phyloP scores from a whole-genome alignment of 2,888 invertebrate genomes.

The Empis livida region DNA sequence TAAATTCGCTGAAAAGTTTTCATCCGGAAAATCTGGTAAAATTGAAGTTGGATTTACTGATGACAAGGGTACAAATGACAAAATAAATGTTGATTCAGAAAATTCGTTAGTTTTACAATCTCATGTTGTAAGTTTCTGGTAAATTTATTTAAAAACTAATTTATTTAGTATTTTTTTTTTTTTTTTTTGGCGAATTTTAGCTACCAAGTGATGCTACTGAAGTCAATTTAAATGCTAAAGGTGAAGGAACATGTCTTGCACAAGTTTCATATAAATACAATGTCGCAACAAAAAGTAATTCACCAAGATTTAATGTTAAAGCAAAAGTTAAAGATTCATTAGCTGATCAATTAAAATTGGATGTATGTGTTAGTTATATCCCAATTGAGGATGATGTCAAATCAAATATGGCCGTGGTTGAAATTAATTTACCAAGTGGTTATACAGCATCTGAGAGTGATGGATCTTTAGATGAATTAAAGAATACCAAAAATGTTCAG shows the following conservation, averaged over 20 bases:
- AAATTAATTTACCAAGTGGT: slow-evolving; percentile 82
- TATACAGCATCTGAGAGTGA: slow-evolving; percentile 47
- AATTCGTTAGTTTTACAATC: slow-evolving; percentile 75
- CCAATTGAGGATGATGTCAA: slow-evolving; percentile 22
- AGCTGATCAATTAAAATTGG: slow-evolving; percentile 63
- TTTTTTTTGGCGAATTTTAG: slow-evolving; percentile 11
- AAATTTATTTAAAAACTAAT: neutral
- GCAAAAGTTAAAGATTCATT: slow-evolving; percentile 75
- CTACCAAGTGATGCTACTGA: slow-evolving; percentile 38
- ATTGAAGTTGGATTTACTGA: slow-evolving; percentile 22
- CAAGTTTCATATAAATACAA: slow-evolving; percentile 71
- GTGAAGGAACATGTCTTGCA: slow-evolving; percentile 64
- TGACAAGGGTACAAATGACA: slow-evolving; percentile 16
- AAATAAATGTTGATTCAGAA: slow-evolving; percentile 46
- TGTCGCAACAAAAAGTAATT: slow-evolving; percentile 74
- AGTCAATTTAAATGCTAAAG: slow-evolving; percentile 62
- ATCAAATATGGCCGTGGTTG: slow-evolving; percentile 82
- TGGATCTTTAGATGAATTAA: neutral
- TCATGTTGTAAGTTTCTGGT: slow-evolving; percentile 45
- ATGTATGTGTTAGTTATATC: slow-evolving; percentile 61
- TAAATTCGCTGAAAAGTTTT: slow-evolving; percentile 47
- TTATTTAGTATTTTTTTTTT: neutral
- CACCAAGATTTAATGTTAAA: slow-evolving; percentile 76
- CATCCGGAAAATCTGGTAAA: slow-evolving; percentile 23
- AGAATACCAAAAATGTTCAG: neutral